phyloP scores from a whole-genome alignment of 2,113 vertebrate species.

The Peromyscus californicus region DNA sequence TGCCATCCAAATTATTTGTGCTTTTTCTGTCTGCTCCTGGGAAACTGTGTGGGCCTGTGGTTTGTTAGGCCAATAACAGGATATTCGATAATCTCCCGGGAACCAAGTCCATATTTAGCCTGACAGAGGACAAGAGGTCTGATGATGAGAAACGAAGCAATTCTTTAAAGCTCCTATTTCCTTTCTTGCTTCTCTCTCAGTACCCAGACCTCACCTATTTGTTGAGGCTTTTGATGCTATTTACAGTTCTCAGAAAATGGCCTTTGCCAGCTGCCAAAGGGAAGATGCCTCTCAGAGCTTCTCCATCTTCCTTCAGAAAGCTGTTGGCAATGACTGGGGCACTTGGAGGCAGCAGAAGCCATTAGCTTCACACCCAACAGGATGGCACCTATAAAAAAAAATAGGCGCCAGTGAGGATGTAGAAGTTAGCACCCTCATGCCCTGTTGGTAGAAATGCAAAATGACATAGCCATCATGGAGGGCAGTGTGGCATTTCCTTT shows the following conservation, averaged over 20 bases:
- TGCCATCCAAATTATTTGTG: slow-evolving; percentile 64
- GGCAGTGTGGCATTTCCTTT: neutral
- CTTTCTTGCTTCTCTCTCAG: slow-evolving; percentile 48
- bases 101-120: slow-evolving; percentile 74
- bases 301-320: neutral
- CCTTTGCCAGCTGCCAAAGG: slow-evolving; percentile 15
- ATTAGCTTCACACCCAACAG: neutral
- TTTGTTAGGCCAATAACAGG: slow-evolving; percentile 67
- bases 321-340: neutral
- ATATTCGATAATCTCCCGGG: slow-evolving; percentile 63
- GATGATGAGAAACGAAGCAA: slow-evolving; percentile 51
- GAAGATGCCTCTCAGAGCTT: neutral
- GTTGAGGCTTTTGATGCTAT: slow-evolving; percentile 11
- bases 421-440: neutral
- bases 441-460: neutral
- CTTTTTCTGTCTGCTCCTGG: slow-evolving; percentile 71
- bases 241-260: slow-evolving; percentile 47
- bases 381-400: neutral
- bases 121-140: slow-evolving; percentile 67
- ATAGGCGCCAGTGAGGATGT: neutral
- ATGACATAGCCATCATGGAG: fast-evolving
- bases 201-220: slow-evolving; percentile 9
- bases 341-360: neutral
- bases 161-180: slow-evolving; percentile 45
- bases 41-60: slow-evolving; percentile 71